Percentiles rank a stretch among this genome's conserved stretches.
phyloP scores from a whole-genome alignment of 2,113 vertebrate species.

The Dendropsophus ebraccatus region DNA sequence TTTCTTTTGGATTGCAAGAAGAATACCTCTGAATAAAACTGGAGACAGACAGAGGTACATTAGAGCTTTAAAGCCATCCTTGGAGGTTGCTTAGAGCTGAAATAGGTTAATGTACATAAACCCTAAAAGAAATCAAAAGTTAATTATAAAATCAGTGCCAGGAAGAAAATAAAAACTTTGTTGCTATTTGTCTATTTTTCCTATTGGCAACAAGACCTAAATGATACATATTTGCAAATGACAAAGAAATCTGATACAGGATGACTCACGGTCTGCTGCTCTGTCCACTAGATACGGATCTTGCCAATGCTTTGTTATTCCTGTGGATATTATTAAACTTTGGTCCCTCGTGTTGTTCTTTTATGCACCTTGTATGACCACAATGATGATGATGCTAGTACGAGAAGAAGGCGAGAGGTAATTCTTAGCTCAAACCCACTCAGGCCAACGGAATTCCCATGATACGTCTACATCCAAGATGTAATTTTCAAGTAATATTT shows the following conservation, averaged over 20 bases:
- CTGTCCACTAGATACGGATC: constrained; percentile 28
- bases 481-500: constrained; percentile 29
- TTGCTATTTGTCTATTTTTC: constrained; percentile 31
- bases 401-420: not conserved
- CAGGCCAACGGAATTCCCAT: constrained; percentile 5
- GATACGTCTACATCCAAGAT: not conserved
- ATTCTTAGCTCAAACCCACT: not conserved
- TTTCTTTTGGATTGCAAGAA: too few species aligned
- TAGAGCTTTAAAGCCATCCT: not conserved
- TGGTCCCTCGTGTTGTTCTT: constrained; percentile 35
- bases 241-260: constrained; percentile 34
- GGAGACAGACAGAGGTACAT: too few species aligned
- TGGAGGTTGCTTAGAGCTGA: not conserved
- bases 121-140: not conserved
- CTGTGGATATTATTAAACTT: constrained; percentile 15
- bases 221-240: constrained; percentile 40
- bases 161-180: constrained; percentile 2
- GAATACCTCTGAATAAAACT: too few species aligned
- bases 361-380: constrained; percentile 35
- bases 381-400: constrained; percentile 12
- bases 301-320: constrained; percentile 42
- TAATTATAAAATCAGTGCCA: not conserved
- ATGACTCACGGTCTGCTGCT: constrained; percentile 31
- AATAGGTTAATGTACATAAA: too few species aligned
- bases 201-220: constrained; percentile 12